Base-by-base conservation (phyloP, 1,140 invertebrate genomes). In the Psix sp. region DNA sequence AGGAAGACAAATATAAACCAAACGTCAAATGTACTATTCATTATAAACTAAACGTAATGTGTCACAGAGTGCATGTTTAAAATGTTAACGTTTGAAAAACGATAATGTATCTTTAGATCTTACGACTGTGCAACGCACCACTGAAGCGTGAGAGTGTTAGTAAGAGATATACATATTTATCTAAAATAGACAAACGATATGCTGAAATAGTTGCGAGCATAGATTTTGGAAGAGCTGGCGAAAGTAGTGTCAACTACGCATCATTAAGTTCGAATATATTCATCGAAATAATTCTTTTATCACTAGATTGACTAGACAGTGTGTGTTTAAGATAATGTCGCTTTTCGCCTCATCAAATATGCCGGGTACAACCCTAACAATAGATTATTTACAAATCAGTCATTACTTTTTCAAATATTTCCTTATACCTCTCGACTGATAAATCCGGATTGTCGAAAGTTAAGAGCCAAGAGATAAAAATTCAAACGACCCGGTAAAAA, bases 371-470 rank as follows among this genome's bases (percentile, higher is more conserved):
- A 26, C 21, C 21, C 46, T 38, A 59, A 49, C 51, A 42, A 43
- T 57, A 67, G 48, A 38, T 42, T 70, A 56, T 62, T 62, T 60
- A 70, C 48, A 70, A 60, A 60, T 59, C 65, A 46, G 15, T 70
- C 66, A 60, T 70, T 59, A 52, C 39, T 59, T 52, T 46, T 43
- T 43, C 24, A 45, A 51, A 39, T 35, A 45, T 59, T 60, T 59
- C 16, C 15, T 18, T 35, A 33, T 16, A 21, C n/a, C 51, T 67
- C 13, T 26, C 33, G 5, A 3, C 9, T 9, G 43, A 11, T 15
- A 43, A 49, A 36, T 36, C 36, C 35, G 13, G 16, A 54, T 48
- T 11, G 13, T 4, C n/a, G 5, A 16, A 63, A 35, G 31, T 7
- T 6, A 38, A 63, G 13, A 9, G 16, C 9, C n/a, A n/a, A n/a